These are phyloP conservation scores for Etia nguti DNA, from an alignment of 2,113 vertebrate species.

Conservation along the genomic window DNA sequence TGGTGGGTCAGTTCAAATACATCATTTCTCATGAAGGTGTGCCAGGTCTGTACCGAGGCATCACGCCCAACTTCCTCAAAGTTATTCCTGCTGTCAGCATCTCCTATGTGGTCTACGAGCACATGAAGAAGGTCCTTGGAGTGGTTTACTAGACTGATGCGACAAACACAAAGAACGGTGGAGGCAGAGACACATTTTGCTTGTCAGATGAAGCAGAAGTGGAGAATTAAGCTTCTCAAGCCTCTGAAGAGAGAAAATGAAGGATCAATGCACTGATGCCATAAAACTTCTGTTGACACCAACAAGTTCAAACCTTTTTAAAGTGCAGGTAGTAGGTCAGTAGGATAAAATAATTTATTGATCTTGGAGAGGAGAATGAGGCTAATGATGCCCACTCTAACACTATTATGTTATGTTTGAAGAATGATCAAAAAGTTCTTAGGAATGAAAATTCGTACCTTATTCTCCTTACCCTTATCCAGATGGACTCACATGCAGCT, in stretches of 20 bases:
- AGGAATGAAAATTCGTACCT: neutral
- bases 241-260: neutral
- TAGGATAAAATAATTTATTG: neutral
- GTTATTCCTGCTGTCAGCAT: constrained; percentile 95
- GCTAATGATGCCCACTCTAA: neutral
- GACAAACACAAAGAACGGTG: neutral
- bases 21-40: constrained; percentile 86
- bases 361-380: neutral
- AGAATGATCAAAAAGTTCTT: neutral
- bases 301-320: neutral
- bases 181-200: neutral
- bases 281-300: neutral
- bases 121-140: constrained; percentile 87
- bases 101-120: constrained; percentile 93
- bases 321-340: neutral
- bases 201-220: neutral
- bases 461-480: neutral
- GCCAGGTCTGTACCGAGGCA: constrained; percentile 86
- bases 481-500: neutral
- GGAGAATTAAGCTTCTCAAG: neutral
- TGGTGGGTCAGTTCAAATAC: constrained; percentile 84
- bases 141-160: constrained; percentile 54
- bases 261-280: neutral
- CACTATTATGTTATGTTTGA: neutral
- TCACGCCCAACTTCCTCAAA: constrained; percentile 94